Evolutionary conservation across 2,797 vertebrate genomes (phyloP), one percentile per base, ranked within the genome.

Genomic region (Geotrypetes seraphini): DNA sequence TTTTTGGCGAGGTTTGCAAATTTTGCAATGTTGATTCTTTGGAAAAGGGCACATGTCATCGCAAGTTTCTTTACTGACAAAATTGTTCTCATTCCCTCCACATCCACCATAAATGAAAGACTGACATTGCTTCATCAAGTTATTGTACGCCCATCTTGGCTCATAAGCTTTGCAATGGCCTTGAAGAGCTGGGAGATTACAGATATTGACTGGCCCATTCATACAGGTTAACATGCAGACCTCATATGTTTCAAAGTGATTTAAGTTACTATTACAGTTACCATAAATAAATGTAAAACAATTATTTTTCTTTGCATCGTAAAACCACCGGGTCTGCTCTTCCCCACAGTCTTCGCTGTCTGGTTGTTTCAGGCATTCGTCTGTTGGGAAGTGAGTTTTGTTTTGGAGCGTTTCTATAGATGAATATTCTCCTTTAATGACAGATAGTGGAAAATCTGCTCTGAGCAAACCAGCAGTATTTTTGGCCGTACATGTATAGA

Each of bases 101-200:
- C 96, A 99, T 11, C 96, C 96, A 0, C 96, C 90, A 0, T 93
- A 99, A 56, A 99, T 82, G 49, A 98, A 98, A 31, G 91, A 85
- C 60, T 92, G 90, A 67, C 96, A 99, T 50, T 88, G 83, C 20
- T 63, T 79, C 0, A 65, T 72, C 52, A 79, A 34, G 57, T 76
- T 69, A 53, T 87, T 97, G 55, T 96, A 99, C 1, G 88, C 88
- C 96, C 96, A 99, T 16, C 96, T 77, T 0, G 90, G 91, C 20
- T 86, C 88, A 0, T 96, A 99, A 7, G 90, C 87, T 43, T 91
- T 96, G 60, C 96, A 99, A 35, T 88, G 85, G 1, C 95, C 95
- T 69, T 97, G 95, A 7, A 90, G 73, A 39, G 79, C 81, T 0
- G 92, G 89, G 44, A 95, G 81, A 3, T 81, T 76, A 18, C 96